Evolutionary conservation across 2,113 vertebrate genomes (phyloP).

Genomic region (Condylura cristata): DNA sequence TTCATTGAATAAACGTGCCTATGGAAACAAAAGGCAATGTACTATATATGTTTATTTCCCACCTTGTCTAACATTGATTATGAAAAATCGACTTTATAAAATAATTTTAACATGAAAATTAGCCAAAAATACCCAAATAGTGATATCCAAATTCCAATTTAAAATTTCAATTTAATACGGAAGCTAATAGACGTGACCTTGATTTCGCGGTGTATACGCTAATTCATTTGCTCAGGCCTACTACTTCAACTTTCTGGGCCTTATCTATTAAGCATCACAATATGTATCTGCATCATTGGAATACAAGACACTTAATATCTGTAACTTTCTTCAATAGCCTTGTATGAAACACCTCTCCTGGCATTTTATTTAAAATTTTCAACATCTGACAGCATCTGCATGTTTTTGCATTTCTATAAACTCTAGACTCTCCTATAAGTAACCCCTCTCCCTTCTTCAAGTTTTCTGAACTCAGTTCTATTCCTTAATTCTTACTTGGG

Average conservation of each 20-base stretch:
- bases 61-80: not conserved
- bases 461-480: not conserved
- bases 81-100: not conserved
- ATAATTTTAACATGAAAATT: not conserved
- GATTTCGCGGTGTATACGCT: conserved; percentile 5
- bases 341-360: not conserved
- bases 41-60: not conserved
- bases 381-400: not conserved
- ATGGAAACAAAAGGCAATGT: not conserved
- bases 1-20: conserved; percentile 98
- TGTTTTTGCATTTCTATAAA: not conserved
- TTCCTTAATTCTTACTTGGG: not conserved
- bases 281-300: not conserved
- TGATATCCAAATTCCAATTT: too few species aligned
- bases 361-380: conserved; percentile 29
- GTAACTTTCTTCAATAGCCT: not conserved
- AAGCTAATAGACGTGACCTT: not conserved
- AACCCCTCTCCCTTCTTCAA: not conserved
- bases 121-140: not conserved
- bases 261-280: not conserved
- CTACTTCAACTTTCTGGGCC: not conserved
- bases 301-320: not conserved
- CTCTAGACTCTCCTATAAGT: not conserved
- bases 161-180: not conserved
- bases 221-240: not conserved